Conservation (phyloP, 92 coral and sea anemone species). For the Zoanthus sociatus region DNA sequence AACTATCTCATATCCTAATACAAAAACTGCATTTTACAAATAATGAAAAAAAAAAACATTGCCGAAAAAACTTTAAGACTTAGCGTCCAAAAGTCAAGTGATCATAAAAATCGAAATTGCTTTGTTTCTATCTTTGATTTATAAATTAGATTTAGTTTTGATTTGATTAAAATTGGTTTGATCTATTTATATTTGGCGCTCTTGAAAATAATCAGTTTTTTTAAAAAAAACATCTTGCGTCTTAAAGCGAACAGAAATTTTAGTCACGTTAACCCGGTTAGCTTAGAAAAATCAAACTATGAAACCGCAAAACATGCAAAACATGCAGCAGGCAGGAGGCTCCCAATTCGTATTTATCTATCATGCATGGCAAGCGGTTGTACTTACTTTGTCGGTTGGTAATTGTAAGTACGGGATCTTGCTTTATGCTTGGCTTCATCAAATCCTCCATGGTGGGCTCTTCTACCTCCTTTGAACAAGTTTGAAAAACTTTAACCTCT, state of each 20-base stretch:
- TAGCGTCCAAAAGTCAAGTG: too few relatives aligned
- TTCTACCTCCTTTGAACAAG: background rate
- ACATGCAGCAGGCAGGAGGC: background rate
- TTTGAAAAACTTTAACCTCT: background rate
- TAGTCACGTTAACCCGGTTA: background rate
- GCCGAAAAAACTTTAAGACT: too few relatives aligned
- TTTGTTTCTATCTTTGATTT: too few relatives aligned
- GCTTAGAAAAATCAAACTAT: background rate
- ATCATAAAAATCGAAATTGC: too few relatives aligned
- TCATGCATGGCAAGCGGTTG: background rate
- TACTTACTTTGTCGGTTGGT: slow-evolving; percentile 18
- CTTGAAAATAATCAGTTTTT: too few relatives aligned
- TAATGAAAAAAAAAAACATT: too few relatives aligned
- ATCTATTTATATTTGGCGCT: too few relatives aligned
- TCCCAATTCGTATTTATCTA: background rate
- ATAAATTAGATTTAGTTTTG: too few relatives aligned
- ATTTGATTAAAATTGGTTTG: too few relatives aligned
- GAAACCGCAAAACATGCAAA: too few relatives aligned
- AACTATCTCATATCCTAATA: too few relatives aligned
- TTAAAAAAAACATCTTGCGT: background rate
- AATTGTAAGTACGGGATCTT: background rate
- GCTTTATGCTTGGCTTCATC: background rate
- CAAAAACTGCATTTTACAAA: too few relatives aligned
- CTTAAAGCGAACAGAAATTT: background rate
- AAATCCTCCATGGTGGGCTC: background rate